Evolutionary conservation across 2,797 vertebrate genomes (phyloP).

Genomic region (Columba guinea): DNA sequence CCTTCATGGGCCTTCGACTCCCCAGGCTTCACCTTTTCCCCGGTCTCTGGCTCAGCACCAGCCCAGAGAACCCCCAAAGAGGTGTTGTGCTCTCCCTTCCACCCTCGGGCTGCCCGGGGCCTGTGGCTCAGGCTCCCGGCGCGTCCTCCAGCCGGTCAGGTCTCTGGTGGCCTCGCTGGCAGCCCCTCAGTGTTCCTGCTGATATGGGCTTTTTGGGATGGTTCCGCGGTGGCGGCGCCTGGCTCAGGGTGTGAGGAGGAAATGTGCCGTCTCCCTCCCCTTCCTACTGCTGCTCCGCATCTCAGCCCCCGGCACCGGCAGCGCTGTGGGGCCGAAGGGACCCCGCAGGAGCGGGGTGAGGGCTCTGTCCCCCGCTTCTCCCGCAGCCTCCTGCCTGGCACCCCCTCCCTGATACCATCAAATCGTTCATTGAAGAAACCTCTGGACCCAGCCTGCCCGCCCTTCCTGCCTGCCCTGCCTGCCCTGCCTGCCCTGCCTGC

Average conservation of each 20-base stretch:
- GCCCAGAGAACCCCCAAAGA: not conserved
- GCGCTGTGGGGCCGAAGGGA: not conserved
- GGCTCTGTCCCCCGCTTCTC: not conserved
- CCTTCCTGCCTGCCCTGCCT: too few species aligned
- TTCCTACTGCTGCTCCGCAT: not conserved
- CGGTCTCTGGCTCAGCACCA: not conserved
- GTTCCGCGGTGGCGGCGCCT: rapidly evolving
- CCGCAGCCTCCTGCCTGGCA: not conserved
- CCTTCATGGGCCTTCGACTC: not conserved
- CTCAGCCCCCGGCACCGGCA: not conserved
- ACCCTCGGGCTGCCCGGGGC: not conserved
- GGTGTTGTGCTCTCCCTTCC: not conserved
- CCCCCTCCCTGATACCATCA: not conserved
- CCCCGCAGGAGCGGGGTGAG: too few species aligned
- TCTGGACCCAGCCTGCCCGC: too few species aligned
- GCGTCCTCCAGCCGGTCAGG: not conserved
- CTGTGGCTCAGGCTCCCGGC: not conserved
- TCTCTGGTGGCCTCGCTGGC: not conserved
- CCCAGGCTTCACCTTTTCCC: not conserved
- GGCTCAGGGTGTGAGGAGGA: not conserved
- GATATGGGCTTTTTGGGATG: not conserved
- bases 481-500: not conserved
- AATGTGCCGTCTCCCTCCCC: not conserved
- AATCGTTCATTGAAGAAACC: too few species aligned
- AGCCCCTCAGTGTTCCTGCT: too few species aligned